Conservation (phyloP, 30 jellyfish, hydroid and myxozoan genomes). For the Hydractinia echinata region DNA sequence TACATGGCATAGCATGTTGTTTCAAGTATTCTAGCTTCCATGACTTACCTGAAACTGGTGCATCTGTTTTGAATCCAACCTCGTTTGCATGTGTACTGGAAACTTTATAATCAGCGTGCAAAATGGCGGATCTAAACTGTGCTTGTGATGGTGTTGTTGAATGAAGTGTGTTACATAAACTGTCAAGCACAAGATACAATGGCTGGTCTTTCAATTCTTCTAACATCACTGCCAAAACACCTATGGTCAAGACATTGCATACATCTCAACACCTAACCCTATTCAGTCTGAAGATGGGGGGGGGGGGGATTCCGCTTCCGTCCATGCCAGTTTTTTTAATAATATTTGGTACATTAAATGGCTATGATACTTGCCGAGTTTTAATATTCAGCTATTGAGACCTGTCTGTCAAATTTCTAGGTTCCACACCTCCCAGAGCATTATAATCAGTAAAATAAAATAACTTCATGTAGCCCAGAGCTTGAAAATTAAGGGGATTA, state of each 20-base stretch:
- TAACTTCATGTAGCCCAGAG: too few relatives aligned
- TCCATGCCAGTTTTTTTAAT: too few relatives aligned
- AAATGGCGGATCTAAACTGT: constrained; percentile 75
- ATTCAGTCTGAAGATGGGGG: too few relatives aligned
- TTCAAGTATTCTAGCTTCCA: background rate
- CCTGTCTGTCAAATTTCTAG: too few relatives aligned
- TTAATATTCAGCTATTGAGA: too few relatives aligned
- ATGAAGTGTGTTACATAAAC: constrained; percentile 69
- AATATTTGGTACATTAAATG: too few relatives aligned
- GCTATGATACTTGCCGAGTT: too few relatives aligned
- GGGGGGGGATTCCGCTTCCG: too few relatives aligned
- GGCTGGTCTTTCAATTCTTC: constrained; percentile 89
- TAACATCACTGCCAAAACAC: constrained; percentile 56
- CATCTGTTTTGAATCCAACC: constrained; percentile 83
- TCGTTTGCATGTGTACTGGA: constrained; percentile 90
- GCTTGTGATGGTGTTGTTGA: constrained; percentile 85
- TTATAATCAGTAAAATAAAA: too few relatives aligned
- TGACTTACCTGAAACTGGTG: constrained; percentile 68
- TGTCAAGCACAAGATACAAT: constrained; percentile 61
- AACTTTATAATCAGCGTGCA: constrained; percentile 68
- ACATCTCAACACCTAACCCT: too few relatives aligned
- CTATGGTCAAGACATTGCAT: constrained; percentile 16
- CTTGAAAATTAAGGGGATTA: too few relatives aligned
- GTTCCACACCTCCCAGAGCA: too few relatives aligned
- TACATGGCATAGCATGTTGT: background rate